Conservation (phyloP, 2,113 vertebrate genomes). For the Nyctereutes procyonoides region DNA sequence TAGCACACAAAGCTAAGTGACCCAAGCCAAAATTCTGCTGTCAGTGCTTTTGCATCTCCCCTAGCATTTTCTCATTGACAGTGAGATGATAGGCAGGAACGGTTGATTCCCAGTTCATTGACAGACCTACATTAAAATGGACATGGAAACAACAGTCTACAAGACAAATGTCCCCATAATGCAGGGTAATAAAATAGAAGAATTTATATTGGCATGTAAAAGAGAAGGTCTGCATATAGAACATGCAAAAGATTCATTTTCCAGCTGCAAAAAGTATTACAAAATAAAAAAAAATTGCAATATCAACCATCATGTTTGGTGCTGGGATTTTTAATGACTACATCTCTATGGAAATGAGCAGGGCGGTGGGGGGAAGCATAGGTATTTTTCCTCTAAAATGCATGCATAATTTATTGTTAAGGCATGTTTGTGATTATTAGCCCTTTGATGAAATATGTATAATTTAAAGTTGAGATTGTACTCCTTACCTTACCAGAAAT, state of each 20-base stretch:
- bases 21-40: background rate
- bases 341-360: background rate
- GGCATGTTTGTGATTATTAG: background rate
- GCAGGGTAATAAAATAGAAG: slow-evolving; percentile 45
- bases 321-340: background rate
- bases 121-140: slow-evolving; percentile 20
- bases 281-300: slow-evolving; percentile 35
- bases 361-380: background rate
- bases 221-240: background rate
- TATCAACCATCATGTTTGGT: background rate
- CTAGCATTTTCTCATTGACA: background rate
- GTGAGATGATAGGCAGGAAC: slow-evolving; percentile 8
- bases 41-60: background rate
- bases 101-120: background rate
- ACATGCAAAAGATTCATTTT: background rate
- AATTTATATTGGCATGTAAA: slow-evolving; percentile 27
- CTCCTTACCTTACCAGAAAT: background rate
- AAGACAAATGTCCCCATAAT: background rate
- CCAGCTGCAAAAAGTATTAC: background rate
- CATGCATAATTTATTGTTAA: background rate
- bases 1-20: background rate
- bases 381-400: background rate
- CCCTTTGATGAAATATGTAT: slow-evolving; percentile 10
- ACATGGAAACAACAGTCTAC: background rate
- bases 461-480: background rate